Evolutionary conservation across 2,113 vertebrate genomes (phyloP), one percentile per base, ranked within the genome.

Genomic region (Solea senegalensis): DNA sequence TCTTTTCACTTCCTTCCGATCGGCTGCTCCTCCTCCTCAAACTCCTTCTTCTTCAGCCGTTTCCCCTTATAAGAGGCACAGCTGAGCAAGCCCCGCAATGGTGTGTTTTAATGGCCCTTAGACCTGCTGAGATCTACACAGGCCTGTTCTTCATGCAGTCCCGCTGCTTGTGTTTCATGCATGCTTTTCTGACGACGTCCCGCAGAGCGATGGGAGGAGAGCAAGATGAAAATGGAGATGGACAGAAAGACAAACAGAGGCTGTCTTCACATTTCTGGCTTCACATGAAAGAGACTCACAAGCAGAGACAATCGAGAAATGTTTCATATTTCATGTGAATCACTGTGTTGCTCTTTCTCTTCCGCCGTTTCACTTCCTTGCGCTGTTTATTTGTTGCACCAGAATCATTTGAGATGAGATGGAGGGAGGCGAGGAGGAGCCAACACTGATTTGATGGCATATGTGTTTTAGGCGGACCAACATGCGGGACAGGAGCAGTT

Each of bases 361-460:
- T 48, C 61, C 16, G 21, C 21, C 21, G 21, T 21, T 21, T 21
- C 21, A 1, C 21, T 27, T 27, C 11, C 50, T 28, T 46, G 51
- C 43, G 51, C 46, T 21, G 57, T 72, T 28, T 54, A 72, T 74
- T 65, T 54, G 74, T 46, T 64, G 60, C 49, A 8, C 39, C 0
- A 39, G 45, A 9, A 60, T 41, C 7, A 16, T 67, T 14, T 4
- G 11, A 50, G 44, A 75, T 58, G 46, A 71, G 71, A 49, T 9
- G 3, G 55, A 60, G 50, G 46, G 45, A 61, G 64, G 69, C 13
- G 60, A 74, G 41, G 65, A 69, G 71, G 68, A 74, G 80, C 78
- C 70, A 82, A 85, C 63, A 56, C 56, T 67, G 44, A 77, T 63
- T 81, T 79, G 81, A 86, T 89, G 86, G 87, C 69, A 75, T 87